Conservation (phyloP, 2,888 invertebrate species). For the Stenotaenia linearis region DNA sequence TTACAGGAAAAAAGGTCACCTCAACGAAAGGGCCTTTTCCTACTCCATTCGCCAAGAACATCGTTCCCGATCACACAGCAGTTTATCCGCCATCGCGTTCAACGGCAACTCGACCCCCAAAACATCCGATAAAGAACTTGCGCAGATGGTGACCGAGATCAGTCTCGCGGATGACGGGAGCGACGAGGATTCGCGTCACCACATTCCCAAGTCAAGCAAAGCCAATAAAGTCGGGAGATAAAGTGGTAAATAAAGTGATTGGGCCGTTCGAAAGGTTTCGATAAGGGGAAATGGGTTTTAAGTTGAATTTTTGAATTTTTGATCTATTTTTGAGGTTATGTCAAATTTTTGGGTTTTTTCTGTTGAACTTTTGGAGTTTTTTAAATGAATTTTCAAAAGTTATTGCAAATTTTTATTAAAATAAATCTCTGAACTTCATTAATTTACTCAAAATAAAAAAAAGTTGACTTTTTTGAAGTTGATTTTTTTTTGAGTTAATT, state of each 20-base stretch:
- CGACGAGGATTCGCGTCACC: conserved; percentile 50
- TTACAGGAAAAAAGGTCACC: conserved; percentile 81
- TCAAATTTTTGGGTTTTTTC: too few species aligned
- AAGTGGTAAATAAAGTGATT: conserved; percentile 14
- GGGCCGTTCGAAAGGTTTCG: too few species aligned
- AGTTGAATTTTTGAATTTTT: too few species aligned
- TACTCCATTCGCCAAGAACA: conserved; percentile 92
- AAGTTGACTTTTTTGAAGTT: too few species aligned
- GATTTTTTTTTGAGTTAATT: too few species aligned
- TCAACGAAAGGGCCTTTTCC: conserved; percentile 87
- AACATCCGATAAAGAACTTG: conserved; percentile 58
- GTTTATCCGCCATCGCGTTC: conserved; percentile 83
- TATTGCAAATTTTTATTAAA: too few species aligned
- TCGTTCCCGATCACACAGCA: conserved; percentile 84
- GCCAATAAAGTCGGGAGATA: conserved; percentile 3
- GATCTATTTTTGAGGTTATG: too few species aligned
- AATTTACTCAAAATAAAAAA: too few species aligned
- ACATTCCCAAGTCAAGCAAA: not conserved
- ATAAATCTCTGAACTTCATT: too few species aligned
- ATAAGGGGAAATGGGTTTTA: too few species aligned
- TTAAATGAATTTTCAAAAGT: too few species aligned
- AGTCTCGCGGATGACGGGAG: conserved; percentile 72
- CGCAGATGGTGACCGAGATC: conserved; percentile 86
- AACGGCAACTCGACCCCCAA: conserved; percentile 36
- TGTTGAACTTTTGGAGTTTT: too few species aligned